Evolutionary conservation across 2,888 invertebrate species (phyloP).

Genomic region (Melanostoma mellinum): DNA sequence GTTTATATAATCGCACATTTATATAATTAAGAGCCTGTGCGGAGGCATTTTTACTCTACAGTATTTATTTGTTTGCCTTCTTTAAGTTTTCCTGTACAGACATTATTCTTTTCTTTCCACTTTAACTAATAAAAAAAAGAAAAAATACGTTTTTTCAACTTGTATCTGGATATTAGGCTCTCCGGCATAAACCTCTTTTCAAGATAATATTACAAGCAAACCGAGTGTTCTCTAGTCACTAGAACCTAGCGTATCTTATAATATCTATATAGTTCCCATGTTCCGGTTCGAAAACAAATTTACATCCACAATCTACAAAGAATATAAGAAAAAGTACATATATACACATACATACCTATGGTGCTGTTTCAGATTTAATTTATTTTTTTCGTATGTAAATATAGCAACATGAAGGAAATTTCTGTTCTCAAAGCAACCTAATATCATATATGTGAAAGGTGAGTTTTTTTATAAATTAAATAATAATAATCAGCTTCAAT

Average conservation of each 20-base stretch:
- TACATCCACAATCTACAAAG: slow-evolving; percentile 18
- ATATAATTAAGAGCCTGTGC: slow-evolving; percentile 42
- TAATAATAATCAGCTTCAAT: slow-evolving; percentile 73
- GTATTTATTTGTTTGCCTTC: slow-evolving; percentile 49
- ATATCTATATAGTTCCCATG: slow-evolving; percentile 10
- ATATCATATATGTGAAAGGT: slow-evolving; percentile 20
- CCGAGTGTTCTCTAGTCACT: slow-evolving; percentile 80
- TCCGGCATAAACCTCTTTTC: slow-evolving; percentile 51
- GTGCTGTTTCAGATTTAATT: slow-evolving; percentile 61
- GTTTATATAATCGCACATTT: slow-evolving; percentile 41
- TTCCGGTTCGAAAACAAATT: slow-evolving; percentile 36
- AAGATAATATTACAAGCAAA: slow-evolving; percentile 62
- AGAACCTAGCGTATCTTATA: slow-evolving; percentile 76
- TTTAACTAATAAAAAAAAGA: slow-evolving; percentile 12
- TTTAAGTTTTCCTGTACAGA: slow-evolving; percentile 27
- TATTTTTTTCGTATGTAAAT: slow-evolving; percentile 42
- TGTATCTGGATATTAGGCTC: slow-evolving; percentile 65
- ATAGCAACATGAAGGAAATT: slow-evolving; percentile 19
- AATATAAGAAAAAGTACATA: slow-evolving; percentile 25
- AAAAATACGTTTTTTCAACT: slow-evolving; percentile 4
- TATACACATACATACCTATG: slow-evolving; percentile 67
- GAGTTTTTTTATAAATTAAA: slow-evolving; percentile 14
- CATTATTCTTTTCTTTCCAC: not conserved
- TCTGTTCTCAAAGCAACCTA: slow-evolving; percentile 25
- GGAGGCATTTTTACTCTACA: slow-evolving; percentile 67